Evolutionary conservation across 2,888 invertebrate species (phyloP), one percentile per base, ranked within the genome.

Genomic region (Orchesella flavescens): DNA sequence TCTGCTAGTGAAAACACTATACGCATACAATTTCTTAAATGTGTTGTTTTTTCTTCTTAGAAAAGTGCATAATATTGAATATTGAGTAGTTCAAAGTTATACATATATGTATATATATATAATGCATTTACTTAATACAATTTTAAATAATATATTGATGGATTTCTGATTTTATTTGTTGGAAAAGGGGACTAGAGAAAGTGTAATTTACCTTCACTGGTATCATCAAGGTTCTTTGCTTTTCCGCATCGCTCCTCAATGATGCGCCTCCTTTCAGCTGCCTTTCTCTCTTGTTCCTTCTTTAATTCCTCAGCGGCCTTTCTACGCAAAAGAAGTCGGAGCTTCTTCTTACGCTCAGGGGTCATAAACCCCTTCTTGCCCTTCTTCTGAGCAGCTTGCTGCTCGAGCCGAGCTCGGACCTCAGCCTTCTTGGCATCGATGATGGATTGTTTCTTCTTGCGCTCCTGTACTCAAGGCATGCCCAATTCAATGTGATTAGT

Each of bases 341-440:
- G 96, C 92, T 98, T 98, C 96, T 98, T 99, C 96, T 99, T 99
- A 93, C 99, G 97, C 92, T 99, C 73, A 53, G 88, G 88, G 90
- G 99, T 98, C 97, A 98, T 98, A 94, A 99, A 98, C 94, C 99
- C 99, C 93, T 98, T 99, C 95, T 99, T 99, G 91, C 97, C 97
- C 93, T 97, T 98, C 93, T 98, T 98, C 91, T 96, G 97, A 91
- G 97, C 96, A 91, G 97, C 97, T 92, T 97, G 97, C 92, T 98
- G 98, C 92, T 99, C 98, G 93, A 98, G 95, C 91, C 98, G 97
- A 93, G 96, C 96, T 92, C 98, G 95, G 92, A 98, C 98, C 92
- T 98, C 98, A 91, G 98, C 98, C 93, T 98, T 96, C 93, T 98
- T 97, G 93, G 97, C 95, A 93, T 98, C 98, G 92, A 97, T 97